A percentile compares a stretch with the other conserved stretches of the same genome.
Conservation (phyloP, 1,140 invertebrate genomes). For the Euura lappo region DNA sequence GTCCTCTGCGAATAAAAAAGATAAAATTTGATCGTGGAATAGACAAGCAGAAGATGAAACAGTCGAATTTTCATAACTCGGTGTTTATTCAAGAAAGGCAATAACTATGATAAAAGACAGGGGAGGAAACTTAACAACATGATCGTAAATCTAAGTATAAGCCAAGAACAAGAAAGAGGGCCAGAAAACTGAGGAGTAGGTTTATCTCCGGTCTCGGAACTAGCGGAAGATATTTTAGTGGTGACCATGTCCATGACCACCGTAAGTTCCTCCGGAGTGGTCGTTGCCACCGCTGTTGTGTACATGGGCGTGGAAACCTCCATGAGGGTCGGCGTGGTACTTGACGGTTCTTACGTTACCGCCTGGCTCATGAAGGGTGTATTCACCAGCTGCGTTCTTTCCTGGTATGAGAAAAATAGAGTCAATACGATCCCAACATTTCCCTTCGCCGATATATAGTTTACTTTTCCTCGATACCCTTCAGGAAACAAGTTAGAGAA, state of each 20-base stretch:
- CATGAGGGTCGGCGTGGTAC: conserved; percentile 80
- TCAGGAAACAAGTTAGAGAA: neutral
- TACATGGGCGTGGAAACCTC: conserved; percentile 78
- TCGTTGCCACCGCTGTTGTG: conserved; percentile 69
- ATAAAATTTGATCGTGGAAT: no score
- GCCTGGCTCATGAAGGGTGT: conserved; percentile 79
- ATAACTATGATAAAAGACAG: no score
- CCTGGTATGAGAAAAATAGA: conserved; percentile 29
- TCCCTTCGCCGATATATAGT: neutral
- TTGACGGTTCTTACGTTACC: conserved; percentile 78
- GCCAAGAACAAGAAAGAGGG: no score
- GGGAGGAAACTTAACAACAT: neutral
- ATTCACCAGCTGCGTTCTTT: conserved; percentile 67
- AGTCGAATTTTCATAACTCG: no score
- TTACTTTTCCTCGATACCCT: neutral
- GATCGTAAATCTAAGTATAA: neutral
- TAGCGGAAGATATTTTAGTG: neutral
- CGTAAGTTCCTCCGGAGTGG: conserved; percentile 50
- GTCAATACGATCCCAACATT: neutral
- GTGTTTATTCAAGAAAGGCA: neutral
- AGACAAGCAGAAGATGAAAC: no score
- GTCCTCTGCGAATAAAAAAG: no score
- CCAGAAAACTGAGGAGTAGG: neutral
- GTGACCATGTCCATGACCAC: conserved; percentile 35
- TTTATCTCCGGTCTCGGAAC: neutral